Percentiles rank a stretch among this genome's conserved stretches.
Evolutionary conservation across 2,113 vertebrate genomes (phyloP).

Genomic region (Gorsachius goisagi): DNA sequence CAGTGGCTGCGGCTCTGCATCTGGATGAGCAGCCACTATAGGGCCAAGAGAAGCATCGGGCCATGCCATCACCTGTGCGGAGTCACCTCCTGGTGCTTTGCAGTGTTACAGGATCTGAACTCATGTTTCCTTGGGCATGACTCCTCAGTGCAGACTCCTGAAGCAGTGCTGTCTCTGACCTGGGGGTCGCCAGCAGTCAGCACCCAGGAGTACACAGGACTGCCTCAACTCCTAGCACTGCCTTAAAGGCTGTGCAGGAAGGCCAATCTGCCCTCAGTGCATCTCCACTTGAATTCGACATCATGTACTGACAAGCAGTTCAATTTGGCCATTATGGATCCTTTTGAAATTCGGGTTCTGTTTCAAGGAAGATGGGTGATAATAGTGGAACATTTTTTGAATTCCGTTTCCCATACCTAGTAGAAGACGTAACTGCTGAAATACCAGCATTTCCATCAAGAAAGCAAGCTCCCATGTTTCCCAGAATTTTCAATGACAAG

Average conservation of each 20-base stretch:
- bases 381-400: neutral
- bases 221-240: neutral
- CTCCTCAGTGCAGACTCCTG: neutral
- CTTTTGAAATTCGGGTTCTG: neutral
- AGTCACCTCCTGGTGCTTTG: neutral
- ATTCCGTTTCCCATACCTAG: neutral
- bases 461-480: neutral
- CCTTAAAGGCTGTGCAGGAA: neutral
- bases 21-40: neutral
- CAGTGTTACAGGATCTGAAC: neutral
- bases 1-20: accelerated
- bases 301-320: neutral
- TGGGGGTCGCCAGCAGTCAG: neutral
- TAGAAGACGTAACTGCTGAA: neutral
- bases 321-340: neutral
- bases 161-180: neutral
- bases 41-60: neutral
- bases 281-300: neutral
- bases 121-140: accelerated
- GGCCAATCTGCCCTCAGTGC: neutral
- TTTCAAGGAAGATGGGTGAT: neutral
- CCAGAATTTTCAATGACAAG: neutral
- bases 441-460: neutral
- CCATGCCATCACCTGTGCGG: accelerated
- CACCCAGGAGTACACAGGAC: accelerated